Evolutionary conservation across 2,113 vertebrate genomes (phyloP), one percentile per base, ranked within the genome.

Genomic region (Arothron firmamentum): DNA sequence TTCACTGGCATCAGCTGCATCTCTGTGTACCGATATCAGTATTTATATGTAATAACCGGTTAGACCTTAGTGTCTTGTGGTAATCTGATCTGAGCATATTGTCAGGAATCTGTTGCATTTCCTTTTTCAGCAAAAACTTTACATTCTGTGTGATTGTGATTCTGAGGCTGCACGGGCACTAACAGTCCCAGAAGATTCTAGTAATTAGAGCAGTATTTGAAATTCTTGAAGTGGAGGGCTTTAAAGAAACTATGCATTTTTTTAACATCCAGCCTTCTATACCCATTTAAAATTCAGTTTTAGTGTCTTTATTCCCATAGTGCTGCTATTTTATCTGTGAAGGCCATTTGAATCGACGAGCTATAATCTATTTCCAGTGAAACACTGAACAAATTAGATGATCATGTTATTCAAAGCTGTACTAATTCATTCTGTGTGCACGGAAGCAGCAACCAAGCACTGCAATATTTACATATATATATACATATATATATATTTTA

Each of bases 351-450:
- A 82, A 84, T 72, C 53, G 31, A 15, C 34, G 18, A 63, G 72
- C 79, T 75, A 54, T 17, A 69, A 77, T 82, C 65, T 77, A 53
- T 76, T 79, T 77, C 68, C 65, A 67, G 63, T 74, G 69, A 58
- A 21, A 19, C 68, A 52, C 50, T 48, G 73, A 56, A 72, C 57
- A 53, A 66, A 74, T 65, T 52, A 60, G 28, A 23, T 48, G 45
- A 56, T 62, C 64, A 34, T 34, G 34, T 53, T 74, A 57, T 78
- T 71, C 59, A 75, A 75, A 61, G 54, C 73, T 64, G 23, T 23
- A 20, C 34, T 62, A 11, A 43, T 46, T 79, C 79, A 80, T 64
- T 79, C 77, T 73, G 78, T 56, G 11, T 50, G 60, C 64, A 68
- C 59, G 50, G 14, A 7, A 67, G 61, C 28, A 58, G 58, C 4